Base-by-base conservation (phyloP, 2,797 vertebrate genomes). In the Alfaro cultratus region DNA sequence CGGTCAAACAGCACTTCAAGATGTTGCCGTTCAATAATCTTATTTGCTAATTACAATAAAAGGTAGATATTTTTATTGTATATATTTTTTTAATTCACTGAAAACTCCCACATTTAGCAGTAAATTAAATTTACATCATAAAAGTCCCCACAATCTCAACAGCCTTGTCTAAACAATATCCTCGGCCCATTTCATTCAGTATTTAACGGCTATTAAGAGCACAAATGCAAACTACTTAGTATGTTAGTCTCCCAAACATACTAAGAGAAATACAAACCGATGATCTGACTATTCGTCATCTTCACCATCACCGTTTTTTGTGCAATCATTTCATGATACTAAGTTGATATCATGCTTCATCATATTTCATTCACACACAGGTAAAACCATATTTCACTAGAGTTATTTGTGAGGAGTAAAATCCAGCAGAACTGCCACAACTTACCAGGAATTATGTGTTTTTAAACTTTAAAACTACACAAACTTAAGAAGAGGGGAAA, bases 351-450 rank as follows among this genome's bases (percentile, higher is more conserved):
- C 83, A 51, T 53, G 43, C 75, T 80, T 75, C 26, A 73, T 77
- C 76, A 67, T 81, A 62, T 82, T 78, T 67, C 36, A 72, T 51
- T 82, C 26, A 83, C 71, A 76, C 1, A 49, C 13, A 79, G 73
- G 68, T 77, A 77, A 39, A 79, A 76, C 80, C 76, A 83, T 74
- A 78, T 75, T 86, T 91, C 70, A 85, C 88, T 74, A 5, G 36
- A 80, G 57, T 74, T 83, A 79, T 87, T 85, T 81, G 75, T 53
- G 82, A 86, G 82, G 70, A 75, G 67, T 31, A 77, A 85, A 87
- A n/a, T n/a, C 53, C 10, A 55, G 23, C 79, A 80, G 81, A 80
- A 74, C 74, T 76, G 83, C 75, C 13, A 53, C 85, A 68, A 64
- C 79, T 87, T 55, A 80, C 76, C 76, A 75, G 75, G 80, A 89